Base-by-base conservation (phyloP, 2,888 invertebrate species). In the Sicus ferrugineus region DNA sequence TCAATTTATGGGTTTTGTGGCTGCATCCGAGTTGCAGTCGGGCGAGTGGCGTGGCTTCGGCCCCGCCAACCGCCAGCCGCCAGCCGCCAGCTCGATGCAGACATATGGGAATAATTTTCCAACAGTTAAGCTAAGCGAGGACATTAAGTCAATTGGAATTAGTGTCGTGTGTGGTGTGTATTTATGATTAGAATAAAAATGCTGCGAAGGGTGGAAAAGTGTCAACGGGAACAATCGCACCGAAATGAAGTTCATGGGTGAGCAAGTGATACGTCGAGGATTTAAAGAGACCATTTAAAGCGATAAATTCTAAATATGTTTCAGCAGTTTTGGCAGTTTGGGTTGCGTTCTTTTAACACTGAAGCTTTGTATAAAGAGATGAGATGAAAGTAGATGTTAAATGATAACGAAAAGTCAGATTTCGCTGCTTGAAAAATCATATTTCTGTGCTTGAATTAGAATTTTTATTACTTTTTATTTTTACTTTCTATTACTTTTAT, bases 51-150 rank as follows among this genome's bases (percentile, higher is more conserved):
- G 14, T 38, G 62, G 38, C 9, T 23, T 14, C 16, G 23, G 34
- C 16, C 30, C 30, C 21, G 11, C 14, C 56, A n/a, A 16, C 28
- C n/a, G 56, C n/a, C 42, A 9, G 21, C n/a, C 30, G 28, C 46
- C 58, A 30, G 42, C 19, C 64, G 54, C 63, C 52, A 58, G 52
- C 67, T n/a, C n/a, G n/a, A 68, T 70, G 62, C 72, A 77, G 80
- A 80, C 80, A 80, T 81, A 80, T 81, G 80, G 77, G 78, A 74
- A 75, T 78, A 79, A 80, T 81, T 80, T 81, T 75, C 76, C 75
- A 80, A 77, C 75, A 79, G 76, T 80, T 81, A 79, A 75, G 75
- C 66, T 23, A 30, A 61, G 31, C 65, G 64, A 64, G 34, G 70
- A 54, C 72, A 72, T 61, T 72, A 72, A 72, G 72, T 72, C 72